Conservation (phyloP, 1,140 invertebrate species). For the Trissolcus basalis region DNA sequence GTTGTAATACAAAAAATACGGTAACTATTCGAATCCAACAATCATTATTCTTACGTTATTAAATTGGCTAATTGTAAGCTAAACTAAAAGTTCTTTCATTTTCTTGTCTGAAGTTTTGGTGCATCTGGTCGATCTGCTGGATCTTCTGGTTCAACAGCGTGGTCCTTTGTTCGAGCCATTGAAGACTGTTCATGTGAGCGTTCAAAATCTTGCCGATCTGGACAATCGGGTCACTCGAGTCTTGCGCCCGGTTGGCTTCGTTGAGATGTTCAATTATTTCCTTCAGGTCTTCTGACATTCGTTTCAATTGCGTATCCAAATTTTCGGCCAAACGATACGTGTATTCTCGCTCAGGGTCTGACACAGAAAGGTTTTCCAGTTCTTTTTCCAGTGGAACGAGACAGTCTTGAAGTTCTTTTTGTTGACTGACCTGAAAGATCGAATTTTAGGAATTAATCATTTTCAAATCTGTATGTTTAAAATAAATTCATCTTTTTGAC, state of each 20-base stretch:
- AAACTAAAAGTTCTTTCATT: constrained; percentile 83
- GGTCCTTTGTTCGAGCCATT: constrained; percentile 91
- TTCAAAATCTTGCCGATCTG: constrained; percentile 96
- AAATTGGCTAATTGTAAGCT: constrained; percentile 70
- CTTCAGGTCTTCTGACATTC: constrained; percentile 95
- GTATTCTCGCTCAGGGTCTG: constrained; percentile 90
- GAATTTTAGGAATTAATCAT: constrained; percentile 1
- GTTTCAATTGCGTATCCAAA: constrained; percentile 92
- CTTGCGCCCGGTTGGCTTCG: constrained; percentile 88
- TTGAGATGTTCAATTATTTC: constrained; percentile 97
- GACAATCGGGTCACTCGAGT: constrained; percentile 90
- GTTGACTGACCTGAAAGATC: constrained; percentile 81
- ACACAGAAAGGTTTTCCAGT: constrained; percentile 81
- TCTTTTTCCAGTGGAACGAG: constrained; percentile 91
- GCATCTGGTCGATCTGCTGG: constrained; percentile 88
- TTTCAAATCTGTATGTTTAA: no score
- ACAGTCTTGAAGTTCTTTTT: constrained; percentile 93
- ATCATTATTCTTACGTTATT: not conserved
- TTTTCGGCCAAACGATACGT: constrained; percentile 92
- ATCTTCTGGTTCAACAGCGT: constrained; percentile 85
- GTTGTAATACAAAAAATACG: no score
- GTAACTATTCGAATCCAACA: no score
- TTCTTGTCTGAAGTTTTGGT: constrained; percentile 85
- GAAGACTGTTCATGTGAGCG: constrained; percentile 96
- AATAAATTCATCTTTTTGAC: no score